A percentile compares a stretch with the other conserved stretches of the same genome.
Conservation (phyloP, 2,797 vertebrate species). For the Antrozous pallidus region DNA sequence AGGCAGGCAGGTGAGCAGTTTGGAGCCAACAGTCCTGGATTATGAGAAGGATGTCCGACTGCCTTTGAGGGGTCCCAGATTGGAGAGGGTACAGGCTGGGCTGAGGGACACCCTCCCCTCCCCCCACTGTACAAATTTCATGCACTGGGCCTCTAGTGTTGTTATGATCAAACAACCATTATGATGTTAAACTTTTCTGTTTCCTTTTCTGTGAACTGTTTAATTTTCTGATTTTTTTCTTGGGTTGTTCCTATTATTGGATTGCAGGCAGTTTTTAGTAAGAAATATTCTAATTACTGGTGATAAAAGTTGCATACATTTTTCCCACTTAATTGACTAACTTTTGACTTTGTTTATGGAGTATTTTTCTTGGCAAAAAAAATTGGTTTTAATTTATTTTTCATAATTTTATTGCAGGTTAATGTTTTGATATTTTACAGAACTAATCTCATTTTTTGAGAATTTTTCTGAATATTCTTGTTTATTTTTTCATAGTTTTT, state of each 20-base stretch:
- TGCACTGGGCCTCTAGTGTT: background rate
- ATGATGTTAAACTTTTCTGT: background rate
- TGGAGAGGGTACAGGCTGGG: too few species aligned
- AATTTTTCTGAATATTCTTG: background rate
- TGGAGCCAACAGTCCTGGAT: too few species aligned
- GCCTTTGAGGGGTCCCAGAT: too few species aligned
- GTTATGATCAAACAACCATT: background rate
- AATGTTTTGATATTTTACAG: background rate
- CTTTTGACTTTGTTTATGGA: background rate
- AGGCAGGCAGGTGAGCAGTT: too few species aligned
- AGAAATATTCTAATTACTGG: background rate
- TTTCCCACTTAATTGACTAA: background rate
- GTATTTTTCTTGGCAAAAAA: background rate
- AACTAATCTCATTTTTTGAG: background rate
- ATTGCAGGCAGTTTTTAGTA: background rate
- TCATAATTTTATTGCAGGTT: background rate
- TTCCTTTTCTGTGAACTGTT: background rate
- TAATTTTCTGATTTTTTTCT: background rate
- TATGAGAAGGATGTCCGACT: too few species aligned
- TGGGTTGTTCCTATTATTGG: background rate
- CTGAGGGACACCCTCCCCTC: too few species aligned
- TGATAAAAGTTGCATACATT: background rate
- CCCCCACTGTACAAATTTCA: too few species aligned
- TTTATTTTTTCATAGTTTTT: conserved; percentile 11
- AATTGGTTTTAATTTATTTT: background rate